Evolutionary conservation across 1,140 invertebrate species (phyloP).

Genomic region (Goniozus legneri): DNA sequence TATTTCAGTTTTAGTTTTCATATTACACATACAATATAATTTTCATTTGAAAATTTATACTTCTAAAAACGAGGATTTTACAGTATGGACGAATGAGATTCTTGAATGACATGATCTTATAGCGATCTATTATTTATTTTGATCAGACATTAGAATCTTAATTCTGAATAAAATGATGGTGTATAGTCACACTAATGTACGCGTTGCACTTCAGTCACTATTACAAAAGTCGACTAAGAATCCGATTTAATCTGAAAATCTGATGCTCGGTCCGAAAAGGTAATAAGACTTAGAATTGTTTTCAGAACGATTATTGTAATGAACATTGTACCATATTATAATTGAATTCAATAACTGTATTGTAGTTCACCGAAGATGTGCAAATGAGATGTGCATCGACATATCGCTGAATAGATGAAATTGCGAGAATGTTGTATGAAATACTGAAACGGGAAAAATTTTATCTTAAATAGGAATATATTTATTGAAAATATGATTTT

Average conservation of each 20-base stretch:
- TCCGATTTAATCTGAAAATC: conserved; percentile 17
- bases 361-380: conserved; percentile 26
- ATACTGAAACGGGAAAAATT: neutral
- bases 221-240: conserved; percentile 14
- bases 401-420: conserved; percentile 26
- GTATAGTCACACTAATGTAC: conserved; percentile 23
- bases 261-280: conserved; percentile 20
- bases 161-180: conserved; percentile 17
- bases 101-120: conserved; percentile 14
- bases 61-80: conserved; percentile 21
- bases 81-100: conserved; percentile 16
- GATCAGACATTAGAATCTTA: conserved; percentile 9
- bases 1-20: no score
- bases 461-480: neutral
- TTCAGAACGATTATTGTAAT: conserved; percentile 30
- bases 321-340: conserved; percentile 34
- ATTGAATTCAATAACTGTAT: conserved; percentile 29
- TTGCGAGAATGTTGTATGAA: conserved; percentile 25
- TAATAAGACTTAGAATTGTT: conserved; percentile 27
- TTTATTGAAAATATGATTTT: neutral
- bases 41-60: conserved; percentile 9
- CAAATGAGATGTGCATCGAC: conserved; percentile 25
- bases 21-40: no score
- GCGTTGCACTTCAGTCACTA: conserved; percentile 28
- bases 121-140: conserved; percentile 23